A percentile compares a stretch with the other conserved stretches of the same genome.
Conservation (phyloP, 1,140 invertebrate species). For the Cherax quadricarinatus region DNA sequence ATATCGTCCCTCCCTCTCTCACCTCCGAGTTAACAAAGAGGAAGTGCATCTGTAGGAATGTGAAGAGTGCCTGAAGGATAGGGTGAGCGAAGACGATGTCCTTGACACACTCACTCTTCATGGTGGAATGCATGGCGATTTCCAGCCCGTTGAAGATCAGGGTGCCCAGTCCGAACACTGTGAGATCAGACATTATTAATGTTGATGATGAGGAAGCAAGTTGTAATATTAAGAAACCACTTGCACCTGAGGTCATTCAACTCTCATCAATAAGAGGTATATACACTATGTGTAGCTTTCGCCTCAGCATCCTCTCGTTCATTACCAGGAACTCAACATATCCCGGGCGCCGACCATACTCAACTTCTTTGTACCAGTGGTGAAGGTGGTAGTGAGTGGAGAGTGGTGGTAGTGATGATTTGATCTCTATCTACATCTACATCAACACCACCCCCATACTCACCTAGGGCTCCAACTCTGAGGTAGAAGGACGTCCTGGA, state of each 20-base stretch:
- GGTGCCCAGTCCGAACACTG: constrained; percentile 84
- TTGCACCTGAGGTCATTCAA: no score
- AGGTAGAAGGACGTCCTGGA: constrained; percentile 83
- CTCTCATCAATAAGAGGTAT: no score
- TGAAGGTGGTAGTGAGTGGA: no score
- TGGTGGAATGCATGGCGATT: constrained; percentile 82
- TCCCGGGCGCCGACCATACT: no score
- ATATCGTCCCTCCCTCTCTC: constrained; percentile 48
- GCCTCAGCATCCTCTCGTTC: no score
- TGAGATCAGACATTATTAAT: constrained; percentile 74
- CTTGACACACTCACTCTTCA: constrained; percentile 80
- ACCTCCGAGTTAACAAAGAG: constrained; percentile 85
- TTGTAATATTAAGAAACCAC: no score
- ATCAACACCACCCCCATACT: constrained; percentile 72
- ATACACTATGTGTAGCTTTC: no score
- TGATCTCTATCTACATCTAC: no score
- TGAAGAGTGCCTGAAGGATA: constrained; percentile 83
- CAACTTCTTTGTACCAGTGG: no score
- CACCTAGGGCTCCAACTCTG: constrained; percentile 83
- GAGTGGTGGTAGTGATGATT: no score
- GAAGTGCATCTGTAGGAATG: constrained; percentile 85
- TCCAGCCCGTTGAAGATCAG: constrained; percentile 83
- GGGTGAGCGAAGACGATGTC: constrained; percentile 82
- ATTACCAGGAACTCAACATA: no score
- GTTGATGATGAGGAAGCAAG: not conserved